Percentiles rank a stretch among this genome's conserved stretches.
Evolutionary conservation across 2,113 vertebrate species (phyloP).

Genomic region (Chionis minor): DNA sequence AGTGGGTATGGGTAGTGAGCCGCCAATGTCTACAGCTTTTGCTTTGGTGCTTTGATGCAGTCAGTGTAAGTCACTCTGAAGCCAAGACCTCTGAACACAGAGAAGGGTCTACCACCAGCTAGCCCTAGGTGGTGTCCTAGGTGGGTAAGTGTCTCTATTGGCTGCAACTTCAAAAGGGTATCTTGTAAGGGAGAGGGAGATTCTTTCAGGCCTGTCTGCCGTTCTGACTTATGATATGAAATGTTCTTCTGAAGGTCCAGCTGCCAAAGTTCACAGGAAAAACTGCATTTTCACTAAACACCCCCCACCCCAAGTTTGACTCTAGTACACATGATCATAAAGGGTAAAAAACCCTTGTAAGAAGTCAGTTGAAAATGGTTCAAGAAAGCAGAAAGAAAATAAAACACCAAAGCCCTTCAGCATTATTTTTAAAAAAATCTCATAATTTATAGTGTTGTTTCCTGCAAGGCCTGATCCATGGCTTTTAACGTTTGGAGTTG

Average conservation of each 20-base stretch:
- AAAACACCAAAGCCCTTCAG: not conserved
- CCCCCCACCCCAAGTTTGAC: not conserved
- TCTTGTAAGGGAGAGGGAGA: not conserved
- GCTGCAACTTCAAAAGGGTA: not conserved
- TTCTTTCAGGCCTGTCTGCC: not conserved
- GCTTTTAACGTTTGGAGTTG: not conserved
- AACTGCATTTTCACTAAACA: not conserved
- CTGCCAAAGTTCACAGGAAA: not conserved
- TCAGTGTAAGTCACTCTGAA: not conserved
- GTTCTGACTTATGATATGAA: not conserved
- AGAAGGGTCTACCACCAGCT: not conserved
- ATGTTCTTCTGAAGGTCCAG: not conserved
- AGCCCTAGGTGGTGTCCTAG: not conserved
- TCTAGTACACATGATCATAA: not conserved
- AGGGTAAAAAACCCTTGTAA: not conserved
- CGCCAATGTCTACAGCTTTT: not conserved
- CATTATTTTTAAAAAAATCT: not conserved
- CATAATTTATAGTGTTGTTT: not conserved
- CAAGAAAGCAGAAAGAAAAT: slow-evolving; percentile 9
- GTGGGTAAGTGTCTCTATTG: not conserved
- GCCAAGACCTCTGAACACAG: not conserved
- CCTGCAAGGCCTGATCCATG: not conserved
- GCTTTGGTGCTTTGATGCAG: not conserved
- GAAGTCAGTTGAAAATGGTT: not conserved
- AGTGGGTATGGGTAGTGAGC: not conserved